Evolutionary conservation across 2,888 invertebrate genomes (phyloP).

Genomic region (Cyclophora punctaria): DNA sequence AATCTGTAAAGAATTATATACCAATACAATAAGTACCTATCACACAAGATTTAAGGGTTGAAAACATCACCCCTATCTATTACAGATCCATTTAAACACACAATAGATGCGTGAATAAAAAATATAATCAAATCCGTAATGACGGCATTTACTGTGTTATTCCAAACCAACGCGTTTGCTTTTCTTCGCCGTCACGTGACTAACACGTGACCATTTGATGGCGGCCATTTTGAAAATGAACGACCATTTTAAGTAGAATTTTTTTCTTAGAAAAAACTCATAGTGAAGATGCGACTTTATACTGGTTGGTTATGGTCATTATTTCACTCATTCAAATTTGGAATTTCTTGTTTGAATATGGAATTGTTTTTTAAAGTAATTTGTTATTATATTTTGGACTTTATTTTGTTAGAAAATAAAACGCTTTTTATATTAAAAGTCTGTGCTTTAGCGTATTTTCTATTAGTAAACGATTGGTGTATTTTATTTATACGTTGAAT

Average conservation of each 20-base stretch:
- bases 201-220: conserved; percentile 44
- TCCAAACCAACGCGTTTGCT: conserved; percentile 64
- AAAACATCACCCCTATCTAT: conserved; percentile 50
- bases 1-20: too few relatives aligned
- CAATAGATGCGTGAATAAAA: conserved; percentile 37
- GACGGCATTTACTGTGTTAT: conserved; percentile 66
- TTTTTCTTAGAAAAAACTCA: not conserved
- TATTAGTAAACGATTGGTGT: conserved; percentile 10
- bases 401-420: not conserved
- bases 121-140: conserved; percentile 63
- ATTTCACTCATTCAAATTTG: conserved; percentile 60
- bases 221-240: conserved; percentile 47
- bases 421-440: too few relatives aligned
- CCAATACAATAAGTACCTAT: conserved; percentile 21
- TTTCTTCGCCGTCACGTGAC: conserved; percentile 61
- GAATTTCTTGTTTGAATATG: conserved; percentile 27
- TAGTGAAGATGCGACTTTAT: conserved; percentile 6
- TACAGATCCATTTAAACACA: conserved; percentile 56
- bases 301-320: conserved; percentile 48
- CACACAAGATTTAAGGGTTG: conserved; percentile 11
- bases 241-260: conserved; percentile 27
- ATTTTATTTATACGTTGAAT: conserved; percentile 12
- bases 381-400: not conserved
- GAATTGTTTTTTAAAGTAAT: not conserved
- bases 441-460: conserved; percentile 5